phyloP scores from a whole-genome alignment of 2,888 invertebrate species.

The Cephus nigrinus region DNA sequence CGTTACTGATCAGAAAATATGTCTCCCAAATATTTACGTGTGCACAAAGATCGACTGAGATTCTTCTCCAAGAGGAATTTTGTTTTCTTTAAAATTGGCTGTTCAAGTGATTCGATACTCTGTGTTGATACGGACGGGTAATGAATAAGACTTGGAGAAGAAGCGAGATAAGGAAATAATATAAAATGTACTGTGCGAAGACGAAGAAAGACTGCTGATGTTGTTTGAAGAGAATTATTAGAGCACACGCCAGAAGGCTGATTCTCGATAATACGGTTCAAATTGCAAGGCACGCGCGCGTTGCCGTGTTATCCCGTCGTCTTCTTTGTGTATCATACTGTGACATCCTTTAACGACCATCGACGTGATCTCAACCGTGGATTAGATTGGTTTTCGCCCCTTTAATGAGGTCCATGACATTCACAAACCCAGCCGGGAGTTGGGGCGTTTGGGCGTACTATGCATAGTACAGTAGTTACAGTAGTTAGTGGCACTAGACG shows the following conservation, averaged over 20 bases:
- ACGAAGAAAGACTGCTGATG: background rate
- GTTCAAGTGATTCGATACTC: background rate
- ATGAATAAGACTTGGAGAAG: background rate
- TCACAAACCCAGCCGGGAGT: conserved; percentile 62
- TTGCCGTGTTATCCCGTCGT: background rate
- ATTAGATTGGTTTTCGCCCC: conserved; percentile 58
- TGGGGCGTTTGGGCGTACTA: conserved; percentile 54
- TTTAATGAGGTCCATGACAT: conserved; percentile 63
- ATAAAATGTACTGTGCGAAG: background rate
- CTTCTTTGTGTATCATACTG: conserved; percentile 1
- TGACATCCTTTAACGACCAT: conserved; percentile 8
- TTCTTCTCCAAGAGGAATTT: background rate
- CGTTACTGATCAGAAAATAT: conserved; percentile 60
- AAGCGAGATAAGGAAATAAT: background rate
- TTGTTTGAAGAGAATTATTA: background rate
- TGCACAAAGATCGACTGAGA: conserved; percentile 1
- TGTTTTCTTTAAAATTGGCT: background rate
- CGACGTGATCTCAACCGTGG: conserved; percentile 23
- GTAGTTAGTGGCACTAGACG: conserved; percentile 55
- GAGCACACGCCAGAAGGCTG: background rate
- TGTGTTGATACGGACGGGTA: background rate
- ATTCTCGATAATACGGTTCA: background rate
- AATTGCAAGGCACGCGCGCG: background rate
- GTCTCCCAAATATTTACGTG: conserved; percentile 55
- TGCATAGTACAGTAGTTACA: conserved; percentile 46